Percentiles rank a stretch among this genome's conserved stretches.
Evolutionary conservation across 1,140 invertebrate species (phyloP).

Genomic region (Eumaeus atala): DNA sequence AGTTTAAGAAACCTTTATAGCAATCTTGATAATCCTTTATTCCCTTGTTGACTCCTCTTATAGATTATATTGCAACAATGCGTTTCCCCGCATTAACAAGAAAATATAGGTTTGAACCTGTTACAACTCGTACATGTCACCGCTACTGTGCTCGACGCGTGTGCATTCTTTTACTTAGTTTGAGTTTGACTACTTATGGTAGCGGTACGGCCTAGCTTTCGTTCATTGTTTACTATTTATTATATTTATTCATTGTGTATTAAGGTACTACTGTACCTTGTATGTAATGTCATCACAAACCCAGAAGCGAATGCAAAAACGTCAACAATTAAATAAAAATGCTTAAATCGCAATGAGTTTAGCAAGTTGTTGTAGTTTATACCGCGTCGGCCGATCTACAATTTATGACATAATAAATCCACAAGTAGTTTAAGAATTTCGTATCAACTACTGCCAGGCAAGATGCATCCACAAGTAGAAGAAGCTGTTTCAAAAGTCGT

Average conservation of each 20-base stretch:
- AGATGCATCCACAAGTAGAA: no score
- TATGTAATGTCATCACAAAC: conserved; percentile 38
- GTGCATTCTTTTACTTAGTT: conserved; percentile 31
- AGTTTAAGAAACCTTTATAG: no score
- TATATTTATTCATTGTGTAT: no score
- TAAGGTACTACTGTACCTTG: no score
- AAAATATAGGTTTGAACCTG: conserved; percentile 25
- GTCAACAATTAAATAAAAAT: conserved; percentile 40
- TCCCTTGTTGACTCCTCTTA: no score
- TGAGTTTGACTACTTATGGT: conserved; percentile 32
- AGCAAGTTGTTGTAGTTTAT: conserved; percentile 37
- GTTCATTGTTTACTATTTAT: no score
- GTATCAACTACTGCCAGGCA: no score
- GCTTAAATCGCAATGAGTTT: conserved; percentile 39
- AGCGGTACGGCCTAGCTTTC: conserved; percentile 24
- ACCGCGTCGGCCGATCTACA: conserved; percentile 37
- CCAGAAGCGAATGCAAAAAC: conserved; percentile 46
- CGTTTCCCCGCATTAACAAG: no score
- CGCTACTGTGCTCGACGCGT: conserved; percentile 28
- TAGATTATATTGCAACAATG: no score
- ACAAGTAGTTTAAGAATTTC: no score
- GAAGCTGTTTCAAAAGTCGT: no score
- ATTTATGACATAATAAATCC: conserved; percentile 33
- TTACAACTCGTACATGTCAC: conserved; percentile 24
- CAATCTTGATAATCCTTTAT: no score